phyloP scores from a whole-genome alignment of 2,888 invertebrate species.

The Machimus rusticus region DNA sequence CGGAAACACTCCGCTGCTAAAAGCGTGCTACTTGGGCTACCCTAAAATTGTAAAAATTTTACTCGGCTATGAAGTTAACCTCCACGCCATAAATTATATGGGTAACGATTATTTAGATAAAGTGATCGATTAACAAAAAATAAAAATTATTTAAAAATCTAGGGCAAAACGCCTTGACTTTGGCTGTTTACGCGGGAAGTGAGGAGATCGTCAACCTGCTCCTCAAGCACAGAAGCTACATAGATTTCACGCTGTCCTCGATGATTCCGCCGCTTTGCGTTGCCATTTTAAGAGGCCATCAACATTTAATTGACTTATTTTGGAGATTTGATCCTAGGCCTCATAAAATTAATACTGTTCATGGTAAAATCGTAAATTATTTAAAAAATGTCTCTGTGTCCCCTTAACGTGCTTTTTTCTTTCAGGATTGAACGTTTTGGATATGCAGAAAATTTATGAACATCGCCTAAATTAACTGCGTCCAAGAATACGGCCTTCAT shows the following conservation, averaged over 20 bases:
- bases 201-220: constrained; percentile 53
- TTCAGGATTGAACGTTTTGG: background rate
- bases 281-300: constrained; percentile 53
- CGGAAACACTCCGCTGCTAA: constrained; percentile 49
- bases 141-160: background rate
- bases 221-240: constrained; percentile 54
- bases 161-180: constrained; percentile 60
- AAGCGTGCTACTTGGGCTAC: constrained; percentile 57
- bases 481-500: background rate
- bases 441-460: background rate
- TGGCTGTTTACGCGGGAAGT: constrained; percentile 57
- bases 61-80: constrained; percentile 52
- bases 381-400: background rate
- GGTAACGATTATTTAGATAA: constrained; percentile 49
- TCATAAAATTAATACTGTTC: constrained; percentile 52
- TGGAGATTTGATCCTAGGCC: background rate
- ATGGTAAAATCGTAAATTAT: constrained; percentile 50
- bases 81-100: constrained; percentile 57
- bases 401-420: background rate
- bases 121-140: background rate
- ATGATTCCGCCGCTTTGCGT: constrained; percentile 59
- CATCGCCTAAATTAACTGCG: background rate
- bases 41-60: constrained; percentile 53
- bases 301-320: constrained; percentile 53
- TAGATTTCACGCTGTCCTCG: constrained; percentile 59